Evolutionary conservation across 37 sponge, comb jelly and placozoan species (phyloP), one percentile per base, ranked within the genome.

Genomic region (Diacarnus erythraeanus): DNA sequence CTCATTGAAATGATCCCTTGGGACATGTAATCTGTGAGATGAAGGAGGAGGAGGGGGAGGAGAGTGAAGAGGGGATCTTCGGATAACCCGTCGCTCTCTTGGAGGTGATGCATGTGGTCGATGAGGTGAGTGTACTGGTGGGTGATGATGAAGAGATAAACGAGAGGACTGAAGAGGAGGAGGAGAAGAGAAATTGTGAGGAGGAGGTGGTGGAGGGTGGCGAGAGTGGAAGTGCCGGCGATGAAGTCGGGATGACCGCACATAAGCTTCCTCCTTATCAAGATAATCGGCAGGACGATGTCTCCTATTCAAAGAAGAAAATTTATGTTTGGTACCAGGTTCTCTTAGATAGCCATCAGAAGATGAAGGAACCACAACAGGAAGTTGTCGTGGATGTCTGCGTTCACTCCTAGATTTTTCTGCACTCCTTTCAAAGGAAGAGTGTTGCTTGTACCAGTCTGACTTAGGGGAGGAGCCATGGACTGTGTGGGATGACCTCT

Each of bases 21-120:
- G 12, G 12, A 47, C 51, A 47, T 47, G 51, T 12, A 47, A 47
- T 47, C 51, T 47, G 10, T 47, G 51, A 15, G 51, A 47, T 6
- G 51, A 47, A 12, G 51, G 12, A 12, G 51, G 12, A 47, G 12
- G 12, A 15, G 51, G 51, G n/a, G n/a, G n/a, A n/a, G n/a, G n/a
- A n/a, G n/a, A n/a, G n/a, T n/a, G 18, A 59, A 10, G 60, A 18
- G 66, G 66, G 9, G 66, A 65, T 31, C 33, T 31, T 30, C 66
- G 27, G 66, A 65, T 30, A 31, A 65, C 66, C 29, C 66, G 66
- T 5, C 66, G 66, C 33, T 65, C 66, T 65, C 66, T 65, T 26
- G 66, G 35, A 31, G 34, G 66, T 47, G 51, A 47, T 30, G 61
- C 61, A 60, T 26, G 61, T 10, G 56, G 56, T 25, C 61, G 61